phyloP scores from a whole-genome alignment of 2,888 invertebrate species.

The Phyto melanocephala region DNA sequence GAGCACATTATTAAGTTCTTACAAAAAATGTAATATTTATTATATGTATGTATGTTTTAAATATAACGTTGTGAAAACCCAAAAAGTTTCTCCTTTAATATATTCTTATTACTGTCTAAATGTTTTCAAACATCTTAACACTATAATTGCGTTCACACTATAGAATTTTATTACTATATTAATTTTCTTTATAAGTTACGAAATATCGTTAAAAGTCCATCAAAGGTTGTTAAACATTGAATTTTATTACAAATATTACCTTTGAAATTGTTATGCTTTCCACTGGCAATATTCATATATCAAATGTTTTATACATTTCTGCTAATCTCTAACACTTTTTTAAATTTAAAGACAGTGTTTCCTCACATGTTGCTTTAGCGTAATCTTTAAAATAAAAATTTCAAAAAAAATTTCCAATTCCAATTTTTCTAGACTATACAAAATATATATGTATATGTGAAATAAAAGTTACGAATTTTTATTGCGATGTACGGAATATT shows the following conservation, averaged over 20 bases:
- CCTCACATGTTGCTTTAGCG: too few species aligned
- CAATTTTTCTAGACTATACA: too few species aligned
- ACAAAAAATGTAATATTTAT: too few species aligned
- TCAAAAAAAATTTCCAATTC: too few species aligned
- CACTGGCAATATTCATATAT: background rate
- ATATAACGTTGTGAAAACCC: too few species aligned
- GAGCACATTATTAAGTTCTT: too few species aligned
- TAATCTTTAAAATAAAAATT: too few species aligned
- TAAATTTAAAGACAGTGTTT: background rate
- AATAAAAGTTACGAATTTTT: too few species aligned
- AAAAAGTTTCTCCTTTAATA: too few species aligned
- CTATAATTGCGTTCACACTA: background rate
- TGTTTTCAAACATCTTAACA: background rate
- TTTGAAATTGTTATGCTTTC: constrained; percentile 24
- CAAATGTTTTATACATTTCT: constrained; percentile 12
- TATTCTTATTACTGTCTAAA: background rate
- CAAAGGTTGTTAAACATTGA: constrained; percentile 21
- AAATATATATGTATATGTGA: too few species aligned
- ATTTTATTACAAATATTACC: constrained; percentile 39
- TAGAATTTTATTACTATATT: constrained; percentile 32
- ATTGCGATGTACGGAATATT: too few species aligned
- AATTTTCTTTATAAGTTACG: constrained; percentile 1
- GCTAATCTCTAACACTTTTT: constrained; percentile 23
- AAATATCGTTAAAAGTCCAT: constrained; percentile 39
- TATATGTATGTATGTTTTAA: too few species aligned